Base-by-base conservation (phyloP, 2,113 vertebrate genomes). In the Oreochromis niloticus region DNA sequence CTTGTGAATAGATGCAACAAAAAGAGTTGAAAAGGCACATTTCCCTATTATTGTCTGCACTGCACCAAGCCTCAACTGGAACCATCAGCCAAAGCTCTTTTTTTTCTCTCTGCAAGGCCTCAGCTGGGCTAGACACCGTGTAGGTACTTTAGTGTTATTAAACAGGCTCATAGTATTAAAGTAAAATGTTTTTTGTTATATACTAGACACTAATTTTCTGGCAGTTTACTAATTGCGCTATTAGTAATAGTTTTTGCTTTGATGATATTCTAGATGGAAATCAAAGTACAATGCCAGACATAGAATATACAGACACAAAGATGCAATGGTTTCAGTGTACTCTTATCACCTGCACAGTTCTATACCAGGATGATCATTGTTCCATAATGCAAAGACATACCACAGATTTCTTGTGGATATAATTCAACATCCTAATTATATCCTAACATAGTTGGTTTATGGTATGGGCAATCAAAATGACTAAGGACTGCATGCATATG, bases 41-140 rank as follows among this genome's bases (percentile, higher is more conserved):
- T 87, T 88, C 9, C 89, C 83, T 87, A 48, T 89, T 94, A 87
- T 88, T 92, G 92, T 43, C 80, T 86, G 56, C 36, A 71, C 43
- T 68, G 27, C 52, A 50, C 16, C 34, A 80, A 71, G 34, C 32
- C 80, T 61, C 30, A 87, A 8, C 81, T 48, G 83, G 73, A 88
- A 80, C 56, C 59, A 43, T 57, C 50, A 85, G 81, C 78, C 48
- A 81, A 71, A 81, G 6, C 27, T 68, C 73, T 87, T 61, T 83
- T 61, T 83, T 1, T 87, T 43, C 59, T 79, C 71, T 27, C 73
- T 86, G 6, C 36, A 82, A 71, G 36, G 16, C 61, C 46, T 63
- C 13, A 30, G 22, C 82, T 86, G 85, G 78, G 81, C 81, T 32
- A 2, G 9, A 83, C 9, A 79, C 61, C 57, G 84, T 39, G n/a